A percentile compares a stretch with the other conserved stretches of the same genome.
Evolutionary conservation across 2,113 vertebrate genomes (phyloP).

Genomic region (Ellobius talpinus): DNA sequence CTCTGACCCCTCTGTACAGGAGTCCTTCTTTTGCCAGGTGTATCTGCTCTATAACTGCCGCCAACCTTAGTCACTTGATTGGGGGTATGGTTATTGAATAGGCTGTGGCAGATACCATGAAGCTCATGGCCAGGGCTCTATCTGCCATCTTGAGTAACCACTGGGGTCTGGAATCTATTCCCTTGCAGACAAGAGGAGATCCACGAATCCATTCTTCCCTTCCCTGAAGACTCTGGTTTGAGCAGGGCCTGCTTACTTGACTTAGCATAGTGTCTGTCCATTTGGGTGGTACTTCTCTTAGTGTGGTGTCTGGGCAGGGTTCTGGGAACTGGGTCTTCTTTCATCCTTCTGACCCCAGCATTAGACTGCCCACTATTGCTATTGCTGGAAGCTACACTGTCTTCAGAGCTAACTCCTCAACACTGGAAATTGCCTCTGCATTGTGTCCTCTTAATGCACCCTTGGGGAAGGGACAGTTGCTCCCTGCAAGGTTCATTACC

Average conservation of each 20-base stretch:
- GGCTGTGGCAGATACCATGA: background rate
- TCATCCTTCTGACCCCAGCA: too few relatives aligned
- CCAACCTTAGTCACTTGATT: background rate
- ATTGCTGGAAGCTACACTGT: background rate
- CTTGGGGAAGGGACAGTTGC: background rate
- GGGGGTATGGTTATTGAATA: background rate
- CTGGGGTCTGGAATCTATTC: background rate
- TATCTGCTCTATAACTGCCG: too few relatives aligned
- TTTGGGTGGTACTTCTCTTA: background rate
- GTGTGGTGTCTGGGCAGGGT: accelerated
- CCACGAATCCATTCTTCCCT: background rate
- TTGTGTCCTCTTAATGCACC: background rate
- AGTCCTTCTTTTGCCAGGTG: background rate
- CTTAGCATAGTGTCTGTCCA: background rate
- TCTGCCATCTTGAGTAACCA: too few relatives aligned
- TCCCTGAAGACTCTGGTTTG: background rate
- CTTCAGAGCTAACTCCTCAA: background rate
- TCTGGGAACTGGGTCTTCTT: background rate
- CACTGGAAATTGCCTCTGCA: accelerated
- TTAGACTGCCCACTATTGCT: accelerated
- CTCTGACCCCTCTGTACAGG: background rate
- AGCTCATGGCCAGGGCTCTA: background rate
- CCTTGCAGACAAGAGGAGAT: background rate
- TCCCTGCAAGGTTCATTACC: background rate
- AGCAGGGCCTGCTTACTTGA: background rate